phyloP scores from a whole-genome alignment of 1,140 invertebrate genomes.

The Asbolus verrucosus region DNA sequence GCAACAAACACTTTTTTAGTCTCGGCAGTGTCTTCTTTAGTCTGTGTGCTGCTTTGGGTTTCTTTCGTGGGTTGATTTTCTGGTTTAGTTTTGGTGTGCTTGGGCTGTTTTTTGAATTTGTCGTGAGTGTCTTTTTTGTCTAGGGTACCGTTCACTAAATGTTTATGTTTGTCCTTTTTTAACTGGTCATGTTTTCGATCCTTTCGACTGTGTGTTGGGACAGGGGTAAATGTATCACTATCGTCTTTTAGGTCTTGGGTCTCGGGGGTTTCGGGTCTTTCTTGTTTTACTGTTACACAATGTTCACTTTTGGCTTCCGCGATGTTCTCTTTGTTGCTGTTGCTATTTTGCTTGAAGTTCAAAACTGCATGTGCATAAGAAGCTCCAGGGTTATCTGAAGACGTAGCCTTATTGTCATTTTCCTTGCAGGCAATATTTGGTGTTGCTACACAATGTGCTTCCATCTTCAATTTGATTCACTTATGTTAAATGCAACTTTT shows the following conservation, averaged over 20 bases:
- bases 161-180: conserved; percentile 56
- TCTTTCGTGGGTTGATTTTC: conserved; percentile 53
- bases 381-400: conserved; percentile 52
- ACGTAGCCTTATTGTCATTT: conserved; percentile 42
- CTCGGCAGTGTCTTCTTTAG: conserved; percentile 58
- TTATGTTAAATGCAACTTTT: conserved; percentile 40
- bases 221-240: conserved; percentile 67
- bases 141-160: conserved; percentile 43
- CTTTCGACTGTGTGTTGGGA: conserved; percentile 67
- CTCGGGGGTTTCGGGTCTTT: conserved; percentile 40
- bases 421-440: conserved; percentile 30
- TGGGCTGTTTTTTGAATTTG: conserved; percentile 33
- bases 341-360: conserved; percentile 57
- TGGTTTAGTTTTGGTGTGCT: conserved; percentile 46
- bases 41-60: conserved; percentile 54
- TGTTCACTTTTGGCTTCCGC: conserved; percentile 48
- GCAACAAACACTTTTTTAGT: conserved; percentile 71
- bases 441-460: conserved; percentile 51
- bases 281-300: conserved; percentile 43
- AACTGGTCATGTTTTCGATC: conserved; percentile 65
- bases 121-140: conserved; percentile 50
- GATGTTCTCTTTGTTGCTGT: conserved; percentile 58
- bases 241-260: conserved; percentile 61
- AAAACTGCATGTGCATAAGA: conserved; percentile 63
- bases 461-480: conserved; percentile 48